Evolutionary conservation across 1,140 invertebrate species (phyloP).

Genomic region (Paracyclopina nana): DNA sequence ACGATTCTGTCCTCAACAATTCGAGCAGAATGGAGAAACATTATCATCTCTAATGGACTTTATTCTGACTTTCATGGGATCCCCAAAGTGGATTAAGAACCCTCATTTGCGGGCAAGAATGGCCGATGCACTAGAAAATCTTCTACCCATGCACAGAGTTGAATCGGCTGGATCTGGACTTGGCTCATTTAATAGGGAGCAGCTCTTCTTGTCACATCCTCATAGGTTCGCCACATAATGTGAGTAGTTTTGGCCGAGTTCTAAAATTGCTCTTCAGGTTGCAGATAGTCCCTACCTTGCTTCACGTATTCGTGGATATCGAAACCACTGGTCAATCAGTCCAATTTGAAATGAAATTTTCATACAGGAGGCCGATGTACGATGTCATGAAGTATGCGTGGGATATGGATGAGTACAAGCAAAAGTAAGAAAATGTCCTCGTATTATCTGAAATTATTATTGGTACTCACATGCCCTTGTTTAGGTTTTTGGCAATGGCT

Average conservation of each 20-base stretch:
- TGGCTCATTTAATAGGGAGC: constrained; percentile 36
- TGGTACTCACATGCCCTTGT: background rate
- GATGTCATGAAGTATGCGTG: constrained; percentile 73
- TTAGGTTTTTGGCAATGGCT: constrained; percentile 34
- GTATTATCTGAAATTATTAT: constrained; percentile 9
- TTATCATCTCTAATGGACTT: constrained; percentile 47
- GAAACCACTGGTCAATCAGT: constrained; percentile 92
- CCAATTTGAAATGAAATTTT: constrained; percentile 91
- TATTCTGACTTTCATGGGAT: constrained; percentile 46
- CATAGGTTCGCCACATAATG: constrained; percentile 38
- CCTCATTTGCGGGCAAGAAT: constrained; percentile 74
- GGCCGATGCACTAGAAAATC: constrained; percentile 64
- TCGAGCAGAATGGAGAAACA: constrained; percentile 38
- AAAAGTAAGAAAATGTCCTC: constrained; percentile 34
- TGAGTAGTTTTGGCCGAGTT: constrained; percentile 1
- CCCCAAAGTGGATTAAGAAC: constrained; percentile 57
- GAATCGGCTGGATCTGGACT: constrained; percentile 25
- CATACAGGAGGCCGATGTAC: constrained; percentile 74
- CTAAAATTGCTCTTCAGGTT: constrained; percentile 19
- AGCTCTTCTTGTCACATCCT: constrained; percentile 54
- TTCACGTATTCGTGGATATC: constrained; percentile 85
- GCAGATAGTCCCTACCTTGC: constrained; percentile 46
- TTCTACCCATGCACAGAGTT: constrained; percentile 44
- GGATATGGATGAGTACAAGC: constrained; percentile 49
- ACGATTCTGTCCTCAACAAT: constrained; percentile 38